Evolutionary conservation across 2,888 invertebrate genomes (phyloP).

Genomic region (Lumbricus terrestris): DNA sequence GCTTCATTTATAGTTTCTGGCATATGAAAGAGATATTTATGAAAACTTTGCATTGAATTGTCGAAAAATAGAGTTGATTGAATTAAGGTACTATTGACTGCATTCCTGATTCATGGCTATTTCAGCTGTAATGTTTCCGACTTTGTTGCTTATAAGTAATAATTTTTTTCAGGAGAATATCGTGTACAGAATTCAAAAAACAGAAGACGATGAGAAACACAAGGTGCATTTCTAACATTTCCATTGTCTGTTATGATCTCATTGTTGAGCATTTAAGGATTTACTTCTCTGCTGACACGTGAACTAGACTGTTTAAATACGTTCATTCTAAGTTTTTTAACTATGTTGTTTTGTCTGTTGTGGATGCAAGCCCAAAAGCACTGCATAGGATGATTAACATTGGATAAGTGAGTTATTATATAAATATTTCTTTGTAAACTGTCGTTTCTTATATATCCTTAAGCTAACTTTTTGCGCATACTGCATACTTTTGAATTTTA

Average conservation of each 20-base stretch:
- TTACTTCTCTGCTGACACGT: too few species aligned
- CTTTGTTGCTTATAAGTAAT: not conserved
- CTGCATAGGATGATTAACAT: not conserved
- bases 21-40: not conserved
- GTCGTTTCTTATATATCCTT: not conserved
- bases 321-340: not conserved
- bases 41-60: not conserved
- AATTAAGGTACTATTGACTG: too few species aligned
- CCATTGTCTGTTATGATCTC: not conserved
- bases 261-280: not conserved
- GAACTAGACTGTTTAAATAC: not conserved
- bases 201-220: not conserved
- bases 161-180: constrained; percentile 6
- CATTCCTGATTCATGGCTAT: not conserved
- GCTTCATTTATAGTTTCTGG: too few species aligned
- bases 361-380: not conserved
- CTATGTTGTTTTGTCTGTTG: not conserved
- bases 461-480: not conserved
- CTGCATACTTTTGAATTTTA: not conserved
- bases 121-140: not conserved
- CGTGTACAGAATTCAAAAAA: not conserved
- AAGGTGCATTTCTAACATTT: not conserved
- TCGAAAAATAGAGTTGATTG: not conserved
- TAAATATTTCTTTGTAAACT: not conserved
- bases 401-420: not conserved